Percentiles rank a stretch among this genome's conserved stretches.
Evolutionary conservation across 1,140 invertebrate species (phyloP).

Genomic region (Penaeus japonicus): DNA sequence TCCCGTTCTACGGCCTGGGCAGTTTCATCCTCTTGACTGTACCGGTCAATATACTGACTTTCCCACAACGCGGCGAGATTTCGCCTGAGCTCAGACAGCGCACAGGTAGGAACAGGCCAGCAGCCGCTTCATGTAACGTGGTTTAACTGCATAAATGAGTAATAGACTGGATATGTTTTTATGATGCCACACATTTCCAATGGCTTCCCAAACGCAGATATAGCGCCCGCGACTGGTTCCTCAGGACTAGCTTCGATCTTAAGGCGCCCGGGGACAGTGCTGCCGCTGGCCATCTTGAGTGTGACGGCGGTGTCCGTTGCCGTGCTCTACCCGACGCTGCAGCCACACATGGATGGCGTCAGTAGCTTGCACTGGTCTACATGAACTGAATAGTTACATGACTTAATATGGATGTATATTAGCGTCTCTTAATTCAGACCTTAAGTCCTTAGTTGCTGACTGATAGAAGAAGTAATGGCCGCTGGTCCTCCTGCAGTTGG

Average conservation of each 20-base stretch:
- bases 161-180: no score
- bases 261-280: not conserved
- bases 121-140: not conserved
- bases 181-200: no score
- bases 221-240: not conserved
- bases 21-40: not conserved
- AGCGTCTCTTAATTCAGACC: not conserved
- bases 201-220: not conserved
- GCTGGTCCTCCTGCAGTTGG: not conserved
- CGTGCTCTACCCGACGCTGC: constrained; percentile 35
- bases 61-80: constrained; percentile 16
- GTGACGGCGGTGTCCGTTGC: not conserved
- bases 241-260: not conserved
- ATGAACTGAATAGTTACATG: not conserved
- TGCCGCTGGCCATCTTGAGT: constrained; percentile 20
- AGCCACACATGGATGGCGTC: constrained; percentile 37
- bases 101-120: not conserved
- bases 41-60: not conserved
- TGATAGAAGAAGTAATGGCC: not conserved
- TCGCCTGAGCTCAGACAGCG: not conserved
- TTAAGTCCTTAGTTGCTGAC: not conserved
- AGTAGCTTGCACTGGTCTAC: not conserved
- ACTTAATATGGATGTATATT: not conserved
- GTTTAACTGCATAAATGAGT: not conserved
- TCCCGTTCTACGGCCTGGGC: constrained; percentile 32